phyloP scores from a whole-genome alignment of 2,113 vertebrate genomes.

The Nerophis ophidion region DNA sequence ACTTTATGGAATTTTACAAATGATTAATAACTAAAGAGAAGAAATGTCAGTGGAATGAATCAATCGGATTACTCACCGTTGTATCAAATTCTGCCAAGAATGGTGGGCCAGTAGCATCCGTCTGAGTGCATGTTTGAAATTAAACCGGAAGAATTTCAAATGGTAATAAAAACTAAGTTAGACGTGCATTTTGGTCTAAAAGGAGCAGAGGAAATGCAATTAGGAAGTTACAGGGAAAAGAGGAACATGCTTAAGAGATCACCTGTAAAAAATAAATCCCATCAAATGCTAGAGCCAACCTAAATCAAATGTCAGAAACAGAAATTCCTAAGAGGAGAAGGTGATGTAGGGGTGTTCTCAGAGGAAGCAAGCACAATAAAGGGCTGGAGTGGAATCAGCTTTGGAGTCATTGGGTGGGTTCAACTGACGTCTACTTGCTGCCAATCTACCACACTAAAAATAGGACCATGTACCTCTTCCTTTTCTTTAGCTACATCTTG shows the following conservation, averaged over 20 bases:
- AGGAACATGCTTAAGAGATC: conserved; percentile 34
- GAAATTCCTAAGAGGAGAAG: not conserved
- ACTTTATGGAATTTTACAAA: not conserved
- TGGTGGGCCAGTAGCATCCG: conserved; percentile 70
- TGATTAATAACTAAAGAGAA: not conserved
- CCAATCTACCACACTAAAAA: conserved; percentile 78
- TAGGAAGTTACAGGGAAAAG: not conserved
- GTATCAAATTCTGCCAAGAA: conserved; percentile 75
- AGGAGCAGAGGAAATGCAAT: not conserved
- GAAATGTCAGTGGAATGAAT: not conserved
- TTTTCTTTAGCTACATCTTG: conserved; percentile 88
- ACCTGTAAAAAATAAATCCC: conserved; percentile 73
- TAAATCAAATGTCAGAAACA: conserved; percentile 65
- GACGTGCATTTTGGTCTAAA: not conserved
- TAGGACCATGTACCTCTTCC: conserved; percentile 83
- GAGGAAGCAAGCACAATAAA: conserved; percentile 38
- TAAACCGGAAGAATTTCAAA: conserved; percentile 17
- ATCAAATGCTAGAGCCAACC: conserved; percentile 35
- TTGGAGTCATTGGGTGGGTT: conserved; percentile 60
- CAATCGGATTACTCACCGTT: conserved; percentile 70
- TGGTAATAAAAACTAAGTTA: not conserved
- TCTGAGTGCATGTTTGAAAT: conserved; percentile 20
- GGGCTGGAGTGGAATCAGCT: conserved; percentile 31
- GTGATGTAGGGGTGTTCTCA: too few relatives aligned
- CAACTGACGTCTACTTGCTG: conserved; percentile 72